Evolutionary conservation across 2,888 invertebrate genomes (phyloP).

Genomic region (Andrena bucephala): DNA sequence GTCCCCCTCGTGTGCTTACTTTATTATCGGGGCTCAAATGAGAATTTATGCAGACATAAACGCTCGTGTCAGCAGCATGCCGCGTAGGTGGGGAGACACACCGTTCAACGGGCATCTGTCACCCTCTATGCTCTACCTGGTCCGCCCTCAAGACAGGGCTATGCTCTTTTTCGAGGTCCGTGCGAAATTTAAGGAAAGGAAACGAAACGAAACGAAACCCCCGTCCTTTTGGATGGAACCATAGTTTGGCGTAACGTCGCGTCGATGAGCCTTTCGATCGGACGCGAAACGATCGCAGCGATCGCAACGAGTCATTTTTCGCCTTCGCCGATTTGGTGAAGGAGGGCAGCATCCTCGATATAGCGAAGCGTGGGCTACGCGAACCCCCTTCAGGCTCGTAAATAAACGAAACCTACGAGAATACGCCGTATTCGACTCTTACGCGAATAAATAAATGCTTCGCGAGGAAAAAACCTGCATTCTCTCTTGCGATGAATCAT

Average conservation of each 20-base stretch:
- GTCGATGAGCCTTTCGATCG: background rate
- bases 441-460: slow-evolving; percentile 58
- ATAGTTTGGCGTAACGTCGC: slow-evolving; percentile 2
- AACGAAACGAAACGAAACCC: slow-evolving; percentile 16
- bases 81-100: slow-evolving; percentile 77
- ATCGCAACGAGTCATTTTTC: slow-evolving; percentile 42
- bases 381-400: slow-evolving; percentile 56
- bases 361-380: slow-evolving; percentile 70
- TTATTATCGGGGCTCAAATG: slow-evolving; percentile 83
- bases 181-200: slow-evolving; percentile 60
- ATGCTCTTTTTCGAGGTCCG: slow-evolving; percentile 41
- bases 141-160: slow-evolving; percentile 49
- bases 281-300: slow-evolving; percentile 30
- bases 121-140: slow-evolving; percentile 70
- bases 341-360: slow-evolving; percentile 60
- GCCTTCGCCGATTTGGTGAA: slow-evolving; percentile 59
- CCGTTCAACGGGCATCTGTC: slow-evolving; percentile 76
- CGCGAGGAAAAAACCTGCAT: slow-evolving; percentile 28
- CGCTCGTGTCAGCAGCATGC: slow-evolving; percentile 80
- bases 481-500: slow-evolving; percentile 54
- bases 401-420: slow-evolving; percentile 72
- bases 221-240: background rate
- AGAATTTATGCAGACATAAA: slow-evolving; percentile 83
- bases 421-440: slow-evolving; percentile 54
- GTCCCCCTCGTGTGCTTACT: slow-evolving; percentile 78